A percentile compares a stretch with the other conserved stretches of the same genome.
These are phyloP conservation scores for Daptonema setosum DNA, from an alignment of 2,888 invertebrate genomes.

Conservation along the genomic window DNA sequence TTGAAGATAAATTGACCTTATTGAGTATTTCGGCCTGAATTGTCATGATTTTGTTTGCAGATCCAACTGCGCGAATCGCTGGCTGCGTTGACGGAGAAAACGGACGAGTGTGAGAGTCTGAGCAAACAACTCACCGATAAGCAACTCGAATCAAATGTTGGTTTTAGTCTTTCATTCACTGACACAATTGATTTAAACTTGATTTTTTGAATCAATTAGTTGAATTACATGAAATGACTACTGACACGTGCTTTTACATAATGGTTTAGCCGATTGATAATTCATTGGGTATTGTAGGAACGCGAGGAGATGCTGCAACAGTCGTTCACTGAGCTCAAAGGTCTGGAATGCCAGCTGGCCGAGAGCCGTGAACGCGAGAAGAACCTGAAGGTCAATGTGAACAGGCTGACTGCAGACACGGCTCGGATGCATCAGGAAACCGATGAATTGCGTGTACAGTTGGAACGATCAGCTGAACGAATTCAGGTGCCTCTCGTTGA, in stretches of 20 bases:
- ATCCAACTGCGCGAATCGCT: slow-evolving; percentile 10
- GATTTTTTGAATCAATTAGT: no score
- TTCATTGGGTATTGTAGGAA: no score
- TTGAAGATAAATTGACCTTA: no score
- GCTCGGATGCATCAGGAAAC: background rate
- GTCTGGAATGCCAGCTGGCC: slow-evolving; percentile 2
- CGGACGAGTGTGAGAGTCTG: slow-evolving; percentile 12
- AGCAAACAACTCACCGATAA: slow-evolving; percentile 5
- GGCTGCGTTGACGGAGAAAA: slow-evolving; percentile 12
- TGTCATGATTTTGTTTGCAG: no score
- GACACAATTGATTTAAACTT: no score
- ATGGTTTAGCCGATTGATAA: no score
- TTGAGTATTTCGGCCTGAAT: no score
- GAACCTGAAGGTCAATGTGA: background rate
- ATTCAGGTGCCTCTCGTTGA: background rate
- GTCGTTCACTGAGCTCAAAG: slow-evolving; percentile 4
- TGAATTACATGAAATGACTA: no score
- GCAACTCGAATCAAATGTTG: slow-evolving; percentile 7
- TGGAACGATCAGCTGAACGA: background rate
- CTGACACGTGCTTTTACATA: no score
- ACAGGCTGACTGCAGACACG: background rate
- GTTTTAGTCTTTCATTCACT: background rate
- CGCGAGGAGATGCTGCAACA: slow-evolving; percentile 6
- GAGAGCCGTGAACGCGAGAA: slow-evolving; percentile 2
- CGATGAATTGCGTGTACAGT: background rate